Percentiles rank a stretch among this genome's conserved stretches.
Conservation (phyloP, 2,113 vertebrate species). For the Rhynchopsitta pachyrhyncha region DNA sequence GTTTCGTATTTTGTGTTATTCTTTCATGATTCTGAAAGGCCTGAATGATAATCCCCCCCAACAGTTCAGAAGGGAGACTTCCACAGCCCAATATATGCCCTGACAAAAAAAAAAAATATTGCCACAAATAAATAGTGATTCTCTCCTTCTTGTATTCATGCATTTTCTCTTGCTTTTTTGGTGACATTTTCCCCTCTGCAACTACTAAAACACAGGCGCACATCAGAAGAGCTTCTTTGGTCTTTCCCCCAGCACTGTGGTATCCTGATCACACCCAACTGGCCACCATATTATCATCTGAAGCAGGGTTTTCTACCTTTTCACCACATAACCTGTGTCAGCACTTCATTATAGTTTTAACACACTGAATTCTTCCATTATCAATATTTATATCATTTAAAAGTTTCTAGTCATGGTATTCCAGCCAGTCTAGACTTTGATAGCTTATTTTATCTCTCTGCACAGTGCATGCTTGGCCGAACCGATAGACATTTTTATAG, state of each 20-base stretch:
- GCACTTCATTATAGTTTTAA: neutral
- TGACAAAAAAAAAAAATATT: neutral
- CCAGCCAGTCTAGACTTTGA: neutral
- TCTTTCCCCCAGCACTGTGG: neutral
- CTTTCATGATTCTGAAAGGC: neutral
- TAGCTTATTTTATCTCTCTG: slow-evolving; percentile 14
- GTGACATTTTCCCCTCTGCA: neutral
- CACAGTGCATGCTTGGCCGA: neutral
- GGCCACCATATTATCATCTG: fast-evolving
- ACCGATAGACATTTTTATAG: neutral
- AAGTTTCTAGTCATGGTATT: neutral
- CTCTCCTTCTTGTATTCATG: neutral
- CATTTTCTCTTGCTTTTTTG: neutral
- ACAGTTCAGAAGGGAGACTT: neutral
- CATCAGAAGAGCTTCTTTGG: neutral
- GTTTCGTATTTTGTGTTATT: neutral
- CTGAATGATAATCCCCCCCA: neutral
- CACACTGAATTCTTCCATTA: neutral
- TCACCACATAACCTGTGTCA: neutral
- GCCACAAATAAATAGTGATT: neutral
- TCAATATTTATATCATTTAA: neutral
- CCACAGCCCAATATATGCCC: neutral
- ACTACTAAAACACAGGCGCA: neutral
- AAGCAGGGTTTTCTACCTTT: neutral
- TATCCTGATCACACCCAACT: neutral